Evolutionary conservation across 2,113 vertebrate species (phyloP), one percentile per base, ranked within the genome.

Genomic region (Hassar affinis): DNA sequence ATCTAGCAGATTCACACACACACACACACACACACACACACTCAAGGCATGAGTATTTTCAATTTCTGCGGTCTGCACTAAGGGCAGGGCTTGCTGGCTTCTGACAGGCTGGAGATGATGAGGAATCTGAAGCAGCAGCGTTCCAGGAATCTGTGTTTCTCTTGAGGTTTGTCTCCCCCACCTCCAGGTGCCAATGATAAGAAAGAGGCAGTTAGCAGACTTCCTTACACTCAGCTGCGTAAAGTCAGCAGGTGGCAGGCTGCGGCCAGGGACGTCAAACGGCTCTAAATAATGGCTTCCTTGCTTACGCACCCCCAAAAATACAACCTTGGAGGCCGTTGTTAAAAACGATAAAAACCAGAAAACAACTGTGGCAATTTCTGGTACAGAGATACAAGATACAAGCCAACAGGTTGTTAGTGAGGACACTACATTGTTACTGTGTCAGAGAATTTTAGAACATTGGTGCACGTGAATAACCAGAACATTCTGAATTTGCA

Each of bases 221-320:
- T 95, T 95, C 94, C 94, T 94, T 27, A 89, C 88, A 80, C 86
- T 92, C 90, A 93, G 89, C 92, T 91, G 91, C 57, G 87, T 88
- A 91, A 87, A 89, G 76, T 90, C 91, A 86, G 86, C 92, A 93
- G 90, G 90, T 92, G 93, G 87, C 86, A 91, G 90, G 83, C 86
- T 86, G 89, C 83, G 89, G 89, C 86, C 68, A 85, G 85, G 78
- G 75, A 87, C 56, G 87, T n/a, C 88, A 92, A 91, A 88, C 77
- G 74, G 85, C 84, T 86, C 85, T 80, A 88, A 90, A 38, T 88
- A 80, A 89, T 78, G 84, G 78, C 75, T 85, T 89, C 86, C 87
- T 87, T 12, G 52, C 22, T 78, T 77, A 82, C 61, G 56, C 42
- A 69, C 45, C 56, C 38, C 78, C 68, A 52, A 82, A 82, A 84